These are phyloP conservation scores for Bucorvus abyssinicus DNA, from an alignment of 2,797 vertebrate species.

Conservation along the genomic window DNA sequence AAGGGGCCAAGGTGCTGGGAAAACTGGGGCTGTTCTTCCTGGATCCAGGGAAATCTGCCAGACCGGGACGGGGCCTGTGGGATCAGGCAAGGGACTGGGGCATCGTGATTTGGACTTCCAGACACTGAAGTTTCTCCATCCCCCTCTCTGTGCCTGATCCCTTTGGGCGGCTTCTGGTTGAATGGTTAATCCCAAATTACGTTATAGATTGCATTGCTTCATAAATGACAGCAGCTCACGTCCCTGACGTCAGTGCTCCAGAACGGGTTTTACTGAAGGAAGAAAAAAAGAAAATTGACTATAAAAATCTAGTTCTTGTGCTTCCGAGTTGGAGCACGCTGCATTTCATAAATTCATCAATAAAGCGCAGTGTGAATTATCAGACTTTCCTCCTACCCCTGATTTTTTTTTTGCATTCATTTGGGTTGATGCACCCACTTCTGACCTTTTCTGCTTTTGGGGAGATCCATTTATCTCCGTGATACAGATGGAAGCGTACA, in stretches of 20 bases:
- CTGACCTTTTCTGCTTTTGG: neutral
- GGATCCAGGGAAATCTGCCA: neutral
- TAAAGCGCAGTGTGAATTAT: rapidly evolving
- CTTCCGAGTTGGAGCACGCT: neutral
- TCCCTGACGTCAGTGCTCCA: neutral
- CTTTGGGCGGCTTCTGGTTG: neutral
- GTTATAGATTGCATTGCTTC: neutral
- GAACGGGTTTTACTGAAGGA: neutral
- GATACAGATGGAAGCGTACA: rapidly evolving
- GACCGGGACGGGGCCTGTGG: neutral
- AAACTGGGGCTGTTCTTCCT: neutral
- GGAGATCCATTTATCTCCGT: neutral
- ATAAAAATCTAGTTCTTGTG: neutral
- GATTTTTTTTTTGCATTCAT: neutral
- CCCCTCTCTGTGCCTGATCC: neutral
- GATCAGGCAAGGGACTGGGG: neutral
- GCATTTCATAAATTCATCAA: neutral
- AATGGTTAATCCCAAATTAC: neutral
- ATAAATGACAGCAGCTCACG: neutral
- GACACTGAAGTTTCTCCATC: neutral
- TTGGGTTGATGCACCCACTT: neutral
- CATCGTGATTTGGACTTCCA: neutral
- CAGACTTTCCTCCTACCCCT: neutral
- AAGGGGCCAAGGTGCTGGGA: neutral
- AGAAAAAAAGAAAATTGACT: neutral